Evolutionary conservation across 2,113 vertebrate genomes (phyloP).

Genomic region (Aphelocoma coerulescens): DNA sequence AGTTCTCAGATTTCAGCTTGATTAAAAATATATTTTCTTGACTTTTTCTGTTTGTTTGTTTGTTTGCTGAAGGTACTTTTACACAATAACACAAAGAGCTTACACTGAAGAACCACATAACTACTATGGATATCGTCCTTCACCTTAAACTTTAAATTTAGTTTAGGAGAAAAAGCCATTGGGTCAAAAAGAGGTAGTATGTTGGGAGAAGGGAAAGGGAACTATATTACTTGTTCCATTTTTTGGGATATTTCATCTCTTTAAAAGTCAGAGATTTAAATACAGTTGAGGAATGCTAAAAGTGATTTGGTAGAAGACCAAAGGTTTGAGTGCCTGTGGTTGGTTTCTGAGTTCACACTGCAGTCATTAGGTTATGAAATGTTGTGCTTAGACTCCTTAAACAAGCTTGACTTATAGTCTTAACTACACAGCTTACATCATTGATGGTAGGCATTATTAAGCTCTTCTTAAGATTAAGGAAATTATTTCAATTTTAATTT

Average conservation of each 20-base stretch:
- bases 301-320: neutral
- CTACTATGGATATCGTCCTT: neutral
- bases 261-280: neutral
- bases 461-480: neutral
- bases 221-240: neutral
- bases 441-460: neutral
- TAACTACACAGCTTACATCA: neutral
- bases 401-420: neutral
- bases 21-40: neutral
- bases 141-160: neutral
- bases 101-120: neutral
- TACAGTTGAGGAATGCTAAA: neutral
- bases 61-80: neutral
- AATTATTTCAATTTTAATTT: neutral
- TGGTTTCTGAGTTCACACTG: neutral
- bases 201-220: neutral
- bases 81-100: neutral
- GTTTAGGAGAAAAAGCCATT: neutral
- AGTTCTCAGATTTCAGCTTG: neutral
- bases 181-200: neutral
- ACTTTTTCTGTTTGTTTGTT: neutral
- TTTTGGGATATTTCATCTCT: neutral
- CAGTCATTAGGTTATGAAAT: neutral
- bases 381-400: neutral
- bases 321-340: neutral